phyloP scores from a whole-genome alignment of 2,797 vertebrate genomes.

The Chiroxiphia lanceolata region DNA sequence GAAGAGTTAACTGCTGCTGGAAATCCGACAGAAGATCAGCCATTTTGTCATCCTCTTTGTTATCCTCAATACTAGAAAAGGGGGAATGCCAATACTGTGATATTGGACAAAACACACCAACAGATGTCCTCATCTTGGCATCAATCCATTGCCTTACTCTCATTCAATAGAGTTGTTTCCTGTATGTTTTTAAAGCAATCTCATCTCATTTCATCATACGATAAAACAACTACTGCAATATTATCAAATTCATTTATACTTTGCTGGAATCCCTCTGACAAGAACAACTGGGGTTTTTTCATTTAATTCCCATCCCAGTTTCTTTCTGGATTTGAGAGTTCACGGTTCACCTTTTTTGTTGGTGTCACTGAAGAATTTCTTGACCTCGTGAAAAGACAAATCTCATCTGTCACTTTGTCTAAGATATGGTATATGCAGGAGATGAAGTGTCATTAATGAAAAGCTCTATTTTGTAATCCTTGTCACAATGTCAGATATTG shows the following conservation, averaged over 20 bases:
- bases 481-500: neutral
- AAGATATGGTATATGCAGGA: neutral
- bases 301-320: neutral
- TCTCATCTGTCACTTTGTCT: neutral
- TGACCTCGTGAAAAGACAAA: neutral
- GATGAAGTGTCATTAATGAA: neutral
- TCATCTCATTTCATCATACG: neutral
- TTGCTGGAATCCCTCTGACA: neutral
- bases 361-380: neutral
- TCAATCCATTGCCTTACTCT: neutral
- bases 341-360: neutral
- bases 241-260: neutral
- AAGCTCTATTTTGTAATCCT: neutral
- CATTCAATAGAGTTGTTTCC: neutral
- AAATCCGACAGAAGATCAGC: constrained; percentile 91
- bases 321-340: neutral
- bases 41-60: constrained; percentile 83
- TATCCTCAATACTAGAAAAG: constrained; percentile 81
- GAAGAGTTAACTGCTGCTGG: constrained; percentile 90
- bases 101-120: neutral
- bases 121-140: neutral
- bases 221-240: neutral
- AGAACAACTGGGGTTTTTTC: neutral
- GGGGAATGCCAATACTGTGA: neutral
- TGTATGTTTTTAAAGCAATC: neutral